Conservation (phyloP, 2,888 invertebrate species). For the Ectemnius continuus region DNA sequence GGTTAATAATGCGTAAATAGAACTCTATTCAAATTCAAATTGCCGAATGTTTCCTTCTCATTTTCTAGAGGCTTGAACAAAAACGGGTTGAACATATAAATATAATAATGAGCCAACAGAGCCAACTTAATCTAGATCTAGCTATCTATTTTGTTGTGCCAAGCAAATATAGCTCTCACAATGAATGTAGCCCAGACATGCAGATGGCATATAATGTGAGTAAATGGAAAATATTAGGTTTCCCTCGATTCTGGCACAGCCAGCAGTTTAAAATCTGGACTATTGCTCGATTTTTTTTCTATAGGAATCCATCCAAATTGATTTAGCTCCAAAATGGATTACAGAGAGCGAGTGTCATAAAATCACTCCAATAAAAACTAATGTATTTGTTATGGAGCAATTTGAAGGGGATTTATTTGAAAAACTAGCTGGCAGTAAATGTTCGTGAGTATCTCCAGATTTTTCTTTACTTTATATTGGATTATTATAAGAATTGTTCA, state of each 20-base stretch:
- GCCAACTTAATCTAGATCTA: conserved; percentile 59
- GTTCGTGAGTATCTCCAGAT: conserved; percentile 82
- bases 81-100: no score
- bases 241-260: not conserved
- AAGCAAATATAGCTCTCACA: conserved; percentile 77
- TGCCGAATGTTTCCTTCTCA: no score
- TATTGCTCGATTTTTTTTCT: conserved; percentile 40
- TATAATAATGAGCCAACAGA: conserved; percentile 40
- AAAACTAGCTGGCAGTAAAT: conserved; percentile 82
- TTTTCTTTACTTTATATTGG: not conserved
- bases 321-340: conserved; percentile 83
- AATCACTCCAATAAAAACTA: conserved; percentile 81
- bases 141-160: conserved; percentile 80
- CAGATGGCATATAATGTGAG: conserved; percentile 82
- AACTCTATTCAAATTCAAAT: no score
- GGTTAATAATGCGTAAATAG: no score
- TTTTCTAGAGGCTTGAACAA: no score
- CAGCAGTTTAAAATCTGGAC: not conserved
- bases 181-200: conserved; percentile 82
- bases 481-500: not conserved
- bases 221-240: conserved; percentile 30
- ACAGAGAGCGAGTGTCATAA: conserved; percentile 81
- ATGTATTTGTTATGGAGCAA: conserved; percentile 88
- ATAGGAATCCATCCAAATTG: conserved; percentile 82
- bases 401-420: conserved; percentile 88